These are phyloP conservation scores for Poeciliopsis prolifica DNA, from an alignment of 2,113 vertebrate genomes.

Conservation along the genomic window DNA sequence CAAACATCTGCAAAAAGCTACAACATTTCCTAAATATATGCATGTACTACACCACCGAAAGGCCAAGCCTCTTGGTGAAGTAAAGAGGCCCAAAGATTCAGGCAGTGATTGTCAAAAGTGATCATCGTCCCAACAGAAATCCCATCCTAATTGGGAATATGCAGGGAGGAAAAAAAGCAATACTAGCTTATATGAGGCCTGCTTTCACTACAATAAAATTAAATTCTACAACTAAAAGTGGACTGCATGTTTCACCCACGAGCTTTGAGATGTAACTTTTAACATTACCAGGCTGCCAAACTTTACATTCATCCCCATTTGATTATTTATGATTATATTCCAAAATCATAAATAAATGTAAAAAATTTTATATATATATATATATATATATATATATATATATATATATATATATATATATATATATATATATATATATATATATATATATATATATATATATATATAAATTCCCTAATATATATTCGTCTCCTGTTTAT, in stretches of 20 bases:
- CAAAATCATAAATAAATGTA: too few relatives aligned
- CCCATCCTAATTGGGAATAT: conserved; percentile 65
- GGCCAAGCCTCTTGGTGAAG: conserved; percentile 14
- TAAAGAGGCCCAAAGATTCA: conserved; percentile 20
- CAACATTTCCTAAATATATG: conserved; percentile 59
- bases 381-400: too few relatives aligned
- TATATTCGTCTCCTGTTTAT: too few relatives aligned
- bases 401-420: too few relatives aligned
- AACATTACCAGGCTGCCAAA: background rate
- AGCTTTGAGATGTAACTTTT: background rate
- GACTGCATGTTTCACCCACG: too few relatives aligned
- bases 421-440: too few relatives aligned
- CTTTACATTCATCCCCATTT: background rate
- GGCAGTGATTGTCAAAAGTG: conserved; percentile 66
- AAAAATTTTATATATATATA: too few relatives aligned
- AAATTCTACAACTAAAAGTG: conserved; percentile 55
- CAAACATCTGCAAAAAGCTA: conserved; percentile 38
- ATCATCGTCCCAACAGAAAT: conserved; percentile 58
- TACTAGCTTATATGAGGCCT: conserved; percentile 42
- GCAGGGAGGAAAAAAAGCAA: conserved; percentile 15
- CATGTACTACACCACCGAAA: conserved; percentile 41
- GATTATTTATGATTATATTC: background rate
- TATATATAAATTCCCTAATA: too few relatives aligned
- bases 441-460: too few relatives aligned
- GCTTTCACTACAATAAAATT: conserved; percentile 41